Base-by-base conservation (phyloP, 2,888 invertebrate genomes). In the Drosophila subsilvestris region DNA sequence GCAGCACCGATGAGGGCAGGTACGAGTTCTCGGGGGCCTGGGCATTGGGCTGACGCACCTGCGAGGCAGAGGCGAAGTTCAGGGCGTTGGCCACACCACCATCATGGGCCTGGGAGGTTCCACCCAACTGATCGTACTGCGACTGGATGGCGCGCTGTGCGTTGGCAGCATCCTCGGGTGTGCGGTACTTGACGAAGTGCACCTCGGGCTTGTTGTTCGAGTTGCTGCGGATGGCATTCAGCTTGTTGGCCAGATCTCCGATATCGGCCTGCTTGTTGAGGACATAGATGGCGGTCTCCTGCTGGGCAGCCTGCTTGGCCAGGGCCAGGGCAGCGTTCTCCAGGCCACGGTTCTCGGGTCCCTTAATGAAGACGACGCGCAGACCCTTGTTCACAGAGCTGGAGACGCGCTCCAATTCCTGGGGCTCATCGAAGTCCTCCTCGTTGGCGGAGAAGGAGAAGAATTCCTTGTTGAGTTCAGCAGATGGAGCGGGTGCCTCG, bases 201-300 rank as follows among this genome's bases (percentile, higher is more conserved):
- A 91, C 91, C 73, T 91, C 91, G 56, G 91, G 91, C 74, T 90
- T 91, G 74, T 88, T 88, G 82, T 86, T 87, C 61, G 22, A 67
- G 69, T 88, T 84, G 72, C 75, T 80, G 65, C 78, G 85, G 63
- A 82, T 67, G 45, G 82, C 69, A 43, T 90, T 85, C 59, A 90
- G 61, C 27, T 86, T 90, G 70, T 63, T 79, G 74, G 89, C 86
- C 62, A 90, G 74, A 63, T 89, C 84, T 47, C 83, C 80, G 5
- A 84, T 86, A 22, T 91, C 90, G 1, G 88, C 72, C 74, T 90
- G 89, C 75, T 91, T 91, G 74, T 79, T 86, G 27, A 92, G 86
- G 1, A 92, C 91, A 74, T 92, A 92, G 63, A 92, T 90, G 68
- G 91, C 91, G 18, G 92, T 92, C 76, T 89, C 80, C 29, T 92